Base-by-base conservation (phyloP, 2,888 invertebrate species). In the Cacoxenus indagator region DNA sequence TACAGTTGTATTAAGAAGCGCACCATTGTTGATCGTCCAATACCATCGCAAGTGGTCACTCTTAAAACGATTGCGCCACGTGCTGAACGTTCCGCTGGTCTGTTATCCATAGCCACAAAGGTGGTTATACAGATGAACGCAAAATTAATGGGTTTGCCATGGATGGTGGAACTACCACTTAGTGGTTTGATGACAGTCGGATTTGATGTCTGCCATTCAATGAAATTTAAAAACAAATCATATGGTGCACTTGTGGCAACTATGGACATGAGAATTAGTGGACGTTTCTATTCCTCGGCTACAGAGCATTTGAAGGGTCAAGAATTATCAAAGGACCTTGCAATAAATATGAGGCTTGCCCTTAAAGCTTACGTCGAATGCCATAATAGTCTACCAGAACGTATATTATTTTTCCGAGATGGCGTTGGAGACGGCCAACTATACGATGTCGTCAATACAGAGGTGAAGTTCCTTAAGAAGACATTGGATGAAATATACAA, bases 391-490 rank as follows among this genome's bases (percentile, higher is more conserved):
- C 77, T 92, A 87, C 98, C 98, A 0, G 89, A 90, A 0, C 90
- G 92, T 0, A 94, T 98, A 61, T 84, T 97, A 0, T 91, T 98
- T 27, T 98, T 93, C 87, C 91, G 98, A 17, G 98, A 98, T 86
- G 98, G 97, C 22, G 97, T 98, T 0, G 96, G 97, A 1, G 97
- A 98, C 76, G 97, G 98, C 0, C 96, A 97, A 83, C 90, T 97
- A 1, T 90, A 92, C 0, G 93, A 93, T 69, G 96, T 98, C 0
- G 89, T 91, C 9, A 90, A 92, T 1, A 92, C 93, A 54, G 98
- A 98, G 87, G 92, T 96, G n/a, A 85, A 87, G 43, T 85, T 87
- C 26, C 77, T 94, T 0, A 91, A 91, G 68, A 86, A 88, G 0
- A 90, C 90, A 11, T 84, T 95, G 0, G 80, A 86, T 0, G 88